Evolutionary conservation across 2,888 invertebrate genomes (phyloP), one percentile per base, ranked within the genome.

Genomic region (Agrotis exclamationis): DNA sequence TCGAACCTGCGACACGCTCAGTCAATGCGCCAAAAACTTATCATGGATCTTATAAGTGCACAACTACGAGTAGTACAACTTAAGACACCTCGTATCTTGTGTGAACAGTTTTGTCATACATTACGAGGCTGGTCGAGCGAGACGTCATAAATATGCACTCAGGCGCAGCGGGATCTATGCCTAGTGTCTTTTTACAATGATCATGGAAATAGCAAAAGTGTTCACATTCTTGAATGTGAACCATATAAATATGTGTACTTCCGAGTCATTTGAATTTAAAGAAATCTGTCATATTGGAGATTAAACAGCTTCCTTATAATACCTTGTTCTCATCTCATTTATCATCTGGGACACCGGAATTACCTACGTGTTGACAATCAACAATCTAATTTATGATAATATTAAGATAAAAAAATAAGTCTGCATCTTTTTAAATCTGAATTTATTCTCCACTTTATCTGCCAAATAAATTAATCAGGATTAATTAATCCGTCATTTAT

Each of bases 91-190:
- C 48, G 39, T 48, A 47, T 74, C 48, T 79, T 65, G 78, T 82
- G 84, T 79, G 81, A 85, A 87, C 82, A 86, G 84, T 89, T 88
- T 88, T 89, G 88, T 89, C 87, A 89, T 86, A 86, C 76, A 86
- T 88, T 86, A 85, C 70, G 60, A 58, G 66, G 63, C 63, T 73
- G 80, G 45, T 68, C 74, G 80, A 80, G 83, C 85, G 70, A 50
- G 53, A 80, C 85, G 88, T 85, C 70, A 84, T 79, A 85, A 80
- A 86, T 88, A 82, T 47, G 65, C 84, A 82, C 66, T 84, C 85
- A 80, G 70, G 89, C 88, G 85, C 79, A 83, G 18, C 84, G 79
- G 63, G 72, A 82, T 72, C 58, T 76, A 65, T 67, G 51, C 59
- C n/a, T 16, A 57, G 80, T 83, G 39, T 85, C 70, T 70, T 20